Conservation (phyloP, 1,140 invertebrate genomes). For the Magallana angulata region DNA sequence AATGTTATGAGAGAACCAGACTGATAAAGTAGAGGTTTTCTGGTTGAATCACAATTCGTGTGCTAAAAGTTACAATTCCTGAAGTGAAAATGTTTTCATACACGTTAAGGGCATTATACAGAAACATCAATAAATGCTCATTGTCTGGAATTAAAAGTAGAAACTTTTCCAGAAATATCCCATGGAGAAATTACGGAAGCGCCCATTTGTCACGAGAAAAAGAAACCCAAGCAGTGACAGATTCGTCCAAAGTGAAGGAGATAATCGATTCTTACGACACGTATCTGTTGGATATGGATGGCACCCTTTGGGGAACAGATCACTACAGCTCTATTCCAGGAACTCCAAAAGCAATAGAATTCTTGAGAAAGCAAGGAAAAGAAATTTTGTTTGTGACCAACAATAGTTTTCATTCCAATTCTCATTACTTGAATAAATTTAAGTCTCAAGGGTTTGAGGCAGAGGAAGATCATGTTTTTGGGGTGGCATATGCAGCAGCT, state of each 20-base stretch:
- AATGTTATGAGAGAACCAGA: too few species aligned
- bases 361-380: constrained; percentile 62
- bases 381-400: constrained; percentile 72
- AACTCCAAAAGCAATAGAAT: constrained; percentile 58
- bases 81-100: neutral
- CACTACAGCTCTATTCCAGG: constrained; percentile 65
- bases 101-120: neutral
- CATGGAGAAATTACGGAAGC: neutral
- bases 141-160: neutral
- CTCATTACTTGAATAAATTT: constrained; percentile 62
- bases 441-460: constrained; percentile 66
- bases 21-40: too few species aligned
- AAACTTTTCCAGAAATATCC: neutral
- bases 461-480: constrained; percentile 65
- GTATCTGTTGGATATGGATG: constrained; percentile 72
- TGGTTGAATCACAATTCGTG: too few species aligned
- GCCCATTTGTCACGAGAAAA: neutral
- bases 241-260: neutral
- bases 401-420: constrained; percentile 68
- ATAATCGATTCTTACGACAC: constrained; percentile 69
- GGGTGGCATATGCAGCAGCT: constrained; percentile 66
- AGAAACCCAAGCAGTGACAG: neutral
- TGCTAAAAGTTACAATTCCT: too few species aligned
- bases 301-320: constrained; percentile 71
- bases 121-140: neutral